Conservation (phyloP, 2,113 vertebrate species). For the Heterocephalus glaber region DNA sequence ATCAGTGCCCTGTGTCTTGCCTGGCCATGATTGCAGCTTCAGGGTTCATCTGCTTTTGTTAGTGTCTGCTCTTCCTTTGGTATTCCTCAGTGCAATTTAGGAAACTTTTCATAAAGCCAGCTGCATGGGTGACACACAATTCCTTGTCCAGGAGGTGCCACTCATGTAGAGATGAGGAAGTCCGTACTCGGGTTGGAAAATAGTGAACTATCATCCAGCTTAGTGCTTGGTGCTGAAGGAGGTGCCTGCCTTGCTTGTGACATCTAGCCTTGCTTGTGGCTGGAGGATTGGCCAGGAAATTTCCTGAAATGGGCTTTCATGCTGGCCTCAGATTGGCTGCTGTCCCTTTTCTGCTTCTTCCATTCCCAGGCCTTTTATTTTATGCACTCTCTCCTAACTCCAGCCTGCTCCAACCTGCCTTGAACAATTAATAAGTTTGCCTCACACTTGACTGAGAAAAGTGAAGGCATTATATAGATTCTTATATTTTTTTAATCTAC, state of each 20-base stretch:
- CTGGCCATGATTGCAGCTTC: not conserved
- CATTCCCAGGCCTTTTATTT: rapidly evolving
- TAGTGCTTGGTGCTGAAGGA: not conserved
- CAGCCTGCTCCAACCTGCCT: not conserved
- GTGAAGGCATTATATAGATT: rapidly evolving
- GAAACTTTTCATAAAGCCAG: not conserved
- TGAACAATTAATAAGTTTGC: too few species aligned
- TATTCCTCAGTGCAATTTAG: not conserved
- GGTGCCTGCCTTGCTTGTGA: rapidly evolving
- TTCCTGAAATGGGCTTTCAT: too few species aligned
- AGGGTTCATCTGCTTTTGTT: rapidly evolving
- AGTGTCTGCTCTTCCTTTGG: not conserved
- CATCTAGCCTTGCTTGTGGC: not conserved
- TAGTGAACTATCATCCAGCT: rapidly evolving
- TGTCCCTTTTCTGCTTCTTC: not conserved
- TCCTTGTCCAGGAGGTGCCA: not conserved
- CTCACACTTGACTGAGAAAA: not conserved
- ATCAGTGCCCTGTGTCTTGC: not conserved
- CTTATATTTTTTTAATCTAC: not conserved
- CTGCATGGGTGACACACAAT: not conserved
- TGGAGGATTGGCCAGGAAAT: not conserved
- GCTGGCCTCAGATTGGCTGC: not conserved
- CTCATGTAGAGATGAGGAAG: not conserved
- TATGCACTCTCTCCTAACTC: not conserved
- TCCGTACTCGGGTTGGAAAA: not conserved